phyloP scores from a whole-genome alignment of 2,888 invertebrate species.

The Sarcophaga variegata region DNA sequence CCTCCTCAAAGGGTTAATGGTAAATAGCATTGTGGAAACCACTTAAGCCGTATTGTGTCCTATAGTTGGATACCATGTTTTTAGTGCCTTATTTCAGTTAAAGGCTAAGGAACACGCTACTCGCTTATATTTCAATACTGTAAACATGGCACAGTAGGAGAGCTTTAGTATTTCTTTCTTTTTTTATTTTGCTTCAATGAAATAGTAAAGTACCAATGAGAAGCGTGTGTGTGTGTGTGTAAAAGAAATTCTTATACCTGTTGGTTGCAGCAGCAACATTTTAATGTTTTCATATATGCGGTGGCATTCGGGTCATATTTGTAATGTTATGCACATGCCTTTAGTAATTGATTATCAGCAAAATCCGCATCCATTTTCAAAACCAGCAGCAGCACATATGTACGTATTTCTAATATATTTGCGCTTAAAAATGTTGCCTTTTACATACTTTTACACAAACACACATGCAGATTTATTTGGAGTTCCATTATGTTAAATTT shows the following conservation, averaged over 20 bases:
- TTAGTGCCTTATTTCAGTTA: conserved; percentile 10
- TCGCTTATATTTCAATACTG: not conserved
- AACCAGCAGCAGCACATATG: not conserved
- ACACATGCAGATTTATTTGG: conserved; percentile 3
- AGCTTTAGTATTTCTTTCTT: not conserved
- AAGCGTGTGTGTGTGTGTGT: not conserved
- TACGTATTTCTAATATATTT: conserved; percentile 22
- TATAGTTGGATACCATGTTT: conserved; percentile 7
- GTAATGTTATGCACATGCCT: conserved; percentile 52
- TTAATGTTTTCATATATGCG: conserved; percentile 39
- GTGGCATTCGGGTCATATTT: conserved; percentile 49
- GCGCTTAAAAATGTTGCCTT: conserved; percentile 10
- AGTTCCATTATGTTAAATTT: conserved; percentile 4
- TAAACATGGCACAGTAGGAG: not conserved
- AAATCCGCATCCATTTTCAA: conserved; percentile 48
- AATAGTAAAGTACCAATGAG: too few species aligned
- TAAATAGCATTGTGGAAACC: conserved; percentile 20
- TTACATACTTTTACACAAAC: conserved; percentile 5
- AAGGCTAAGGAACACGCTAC: conserved; percentile 30
- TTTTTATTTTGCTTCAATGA: too few species aligned
- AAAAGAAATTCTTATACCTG: conserved; percentile 8
- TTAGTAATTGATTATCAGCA: conserved; percentile 62
- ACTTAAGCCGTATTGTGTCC: conserved; percentile 32
- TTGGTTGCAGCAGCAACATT: conserved; percentile 48
- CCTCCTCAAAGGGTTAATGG: conserved; percentile 20